Conservation (phyloP, 2,888 invertebrate species). For the Oligia fasciuncula region DNA sequence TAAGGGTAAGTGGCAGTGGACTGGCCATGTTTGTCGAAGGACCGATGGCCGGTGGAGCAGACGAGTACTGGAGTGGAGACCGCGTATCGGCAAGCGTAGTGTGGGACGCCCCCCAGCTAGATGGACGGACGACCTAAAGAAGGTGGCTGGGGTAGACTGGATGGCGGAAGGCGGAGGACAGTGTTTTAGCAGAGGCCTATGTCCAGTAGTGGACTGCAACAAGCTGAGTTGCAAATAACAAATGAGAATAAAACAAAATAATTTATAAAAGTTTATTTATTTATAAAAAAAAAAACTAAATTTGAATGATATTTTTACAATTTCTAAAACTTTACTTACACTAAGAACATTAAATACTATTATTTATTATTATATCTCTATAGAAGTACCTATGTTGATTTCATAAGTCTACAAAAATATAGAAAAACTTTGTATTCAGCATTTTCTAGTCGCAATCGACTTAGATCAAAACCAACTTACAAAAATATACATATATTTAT, state of each 20-base stretch:
- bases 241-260: neutral
- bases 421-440: neutral
- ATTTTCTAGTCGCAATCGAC: neutral
- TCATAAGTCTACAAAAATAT: conserved; percentile 3
- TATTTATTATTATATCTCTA: conserved; percentile 15
- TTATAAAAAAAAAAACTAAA: conserved; percentile 20
- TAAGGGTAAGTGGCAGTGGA: too few species aligned
- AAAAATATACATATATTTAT: neutral
- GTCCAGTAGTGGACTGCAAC: too few species aligned
- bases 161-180: too few species aligned
- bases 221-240: too few species aligned
- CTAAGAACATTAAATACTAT: conserved; percentile 15
- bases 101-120: too few species aligned
- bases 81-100: too few species aligned
- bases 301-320: conserved; percentile 33
- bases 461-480: neutral
- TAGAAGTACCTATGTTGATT: conserved; percentile 23
- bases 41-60: too few species aligned
- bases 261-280: conserved; percentile 29
- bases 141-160: too few species aligned
- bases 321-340: conserved; percentile 9
- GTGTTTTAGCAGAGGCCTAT: too few species aligned
- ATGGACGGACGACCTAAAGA: too few species aligned
- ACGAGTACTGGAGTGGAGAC: too few species aligned
- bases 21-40: too few species aligned